Percentiles rank a stretch among this genome's conserved stretches.
Conservation (phyloP, 2,113 vertebrate species). For the Neogale vison region DNA sequence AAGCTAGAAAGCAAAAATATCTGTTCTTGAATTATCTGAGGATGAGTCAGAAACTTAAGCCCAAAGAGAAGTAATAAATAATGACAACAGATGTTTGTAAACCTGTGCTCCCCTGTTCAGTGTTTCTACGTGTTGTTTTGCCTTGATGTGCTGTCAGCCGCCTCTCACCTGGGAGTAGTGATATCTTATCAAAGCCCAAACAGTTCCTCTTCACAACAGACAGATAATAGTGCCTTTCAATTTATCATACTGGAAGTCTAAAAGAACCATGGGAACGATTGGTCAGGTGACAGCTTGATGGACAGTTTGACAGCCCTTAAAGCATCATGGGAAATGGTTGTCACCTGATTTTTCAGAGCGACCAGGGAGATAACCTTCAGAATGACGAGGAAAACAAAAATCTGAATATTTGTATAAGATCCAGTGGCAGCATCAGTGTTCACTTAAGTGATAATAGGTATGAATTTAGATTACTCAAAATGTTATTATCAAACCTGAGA, state of each 20-base stretch:
- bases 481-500: constrained; percentile 72
- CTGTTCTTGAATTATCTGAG: constrained; percentile 77
- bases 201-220: constrained; percentile 92
- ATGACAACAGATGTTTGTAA: constrained; percentile 91
- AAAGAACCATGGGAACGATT: constrained; percentile 93
- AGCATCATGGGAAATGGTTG: constrained; percentile 99
- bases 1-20: constrained; percentile 76
- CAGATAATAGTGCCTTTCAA: constrained; percentile 95
- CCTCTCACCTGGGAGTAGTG: constrained; percentile 98
- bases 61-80: constrained; percentile 85
- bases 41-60: constrained; percentile 81
- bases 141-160: constrained; percentile 93
- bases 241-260: constrained; percentile 89
- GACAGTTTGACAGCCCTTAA: constrained; percentile 97
- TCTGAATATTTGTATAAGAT: constrained; percentile 87
- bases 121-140: constrained; percentile 92
- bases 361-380: constrained; percentile 98
- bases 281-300: constrained; percentile 96
- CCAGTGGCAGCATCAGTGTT: constrained; percentile 79
- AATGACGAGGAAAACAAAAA: constrained; percentile 94
- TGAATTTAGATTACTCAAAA: constrained; percentile 82
- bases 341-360: constrained; percentile 96
- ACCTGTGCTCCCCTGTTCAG: constrained; percentile 85
- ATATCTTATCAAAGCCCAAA: constrained; percentile 99
- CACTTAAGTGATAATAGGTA: constrained; percentile 80